Evolutionary conservation across 64 coral and sea anemone species (phyloP), one percentile per base, ranked within the genome.

Genomic region (Montipora cactus): DNA sequence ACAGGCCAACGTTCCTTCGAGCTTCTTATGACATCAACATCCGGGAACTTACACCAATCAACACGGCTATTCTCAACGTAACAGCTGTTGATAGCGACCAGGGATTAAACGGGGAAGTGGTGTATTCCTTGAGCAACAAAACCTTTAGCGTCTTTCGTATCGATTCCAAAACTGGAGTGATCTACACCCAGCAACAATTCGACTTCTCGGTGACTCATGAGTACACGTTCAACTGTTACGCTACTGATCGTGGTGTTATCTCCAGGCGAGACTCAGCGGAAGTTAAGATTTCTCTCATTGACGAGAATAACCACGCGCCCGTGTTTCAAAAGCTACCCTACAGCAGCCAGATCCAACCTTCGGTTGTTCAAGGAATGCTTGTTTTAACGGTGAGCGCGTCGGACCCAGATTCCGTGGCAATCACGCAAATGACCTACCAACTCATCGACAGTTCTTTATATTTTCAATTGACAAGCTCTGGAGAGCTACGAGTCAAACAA

Each of bases 121-220:
- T 81, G 4, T 99, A 94, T 66, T 83, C 88, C 55, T 59, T 99
- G 44, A 74, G 77, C 49, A 91, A 83, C 49, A 58, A 95, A 5
- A 76, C 88, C 3, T 44, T 76, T 61, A 76, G 81, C 15, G 53
- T 77, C 48, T 99, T 99, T 67, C 89, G 64, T 55, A 79, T 99
- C 44, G 92, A 95, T 58, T 55, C 91, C 19, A 91, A 88, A 5
- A 94, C 87, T 87, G 98, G 98, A 44, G 82, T 77, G 80, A 94
- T 99, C 78, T 99, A 92, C 53, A 92, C 91, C 11, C n/a, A 90
- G 72, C 90, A 83, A 59, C 61, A 91, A 59, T 96, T 99, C 61
- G 92, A 99, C 57, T 96, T 84, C 77, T 83, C 82, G 11, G 66
- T 70, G 12, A 73, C 78, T 14, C 48, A 67, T 10, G 69, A 75